phyloP scores from a whole-genome alignment of 2,113 vertebrate species.

The Mystacornis crossleyi region DNA sequence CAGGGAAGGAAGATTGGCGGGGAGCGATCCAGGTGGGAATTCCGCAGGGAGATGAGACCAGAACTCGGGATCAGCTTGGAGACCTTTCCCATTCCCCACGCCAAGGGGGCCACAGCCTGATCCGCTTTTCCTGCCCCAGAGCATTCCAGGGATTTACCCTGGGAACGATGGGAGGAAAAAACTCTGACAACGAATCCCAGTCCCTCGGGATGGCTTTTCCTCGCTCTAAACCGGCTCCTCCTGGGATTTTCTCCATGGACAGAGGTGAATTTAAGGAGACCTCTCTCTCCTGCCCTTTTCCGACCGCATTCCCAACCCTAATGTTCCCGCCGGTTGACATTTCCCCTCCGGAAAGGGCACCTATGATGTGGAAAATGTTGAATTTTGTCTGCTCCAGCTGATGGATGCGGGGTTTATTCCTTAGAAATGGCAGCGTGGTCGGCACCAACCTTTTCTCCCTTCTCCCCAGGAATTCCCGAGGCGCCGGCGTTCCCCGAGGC shows the following conservation, averaged over 20 bases:
- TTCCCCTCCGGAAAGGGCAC: not conserved
- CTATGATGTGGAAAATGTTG: not conserved
- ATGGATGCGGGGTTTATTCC: not conserved
- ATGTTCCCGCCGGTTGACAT: not conserved
- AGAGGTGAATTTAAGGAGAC: not conserved
- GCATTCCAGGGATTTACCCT: not conserved
- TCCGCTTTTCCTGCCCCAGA: not conserved
- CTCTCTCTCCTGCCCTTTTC: not conserved
- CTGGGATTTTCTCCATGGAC: not conserved
- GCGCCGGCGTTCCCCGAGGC: conserved; percentile 71
- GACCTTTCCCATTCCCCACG: not conserved
- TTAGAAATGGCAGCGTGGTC: not conserved
- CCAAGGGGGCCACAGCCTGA: not conserved
- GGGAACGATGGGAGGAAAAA: not conserved
- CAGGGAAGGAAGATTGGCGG: fast-evolving
- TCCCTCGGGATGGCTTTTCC: not conserved
- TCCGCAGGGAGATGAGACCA: not conserved
- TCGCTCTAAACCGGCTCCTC: not conserved
- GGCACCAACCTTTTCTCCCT: conserved; percentile 82
- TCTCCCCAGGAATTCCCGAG: conserved; percentile 76
- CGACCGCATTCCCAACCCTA: not conserved
- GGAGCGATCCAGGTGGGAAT: not conserved
- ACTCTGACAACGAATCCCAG: not conserved
- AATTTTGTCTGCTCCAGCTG: not conserved
- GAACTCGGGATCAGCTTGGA: not conserved